These are phyloP conservation scores for Marmota flaviventris DNA, from an alignment of 2,113 vertebrate species.

Conservation along the genomic window DNA sequence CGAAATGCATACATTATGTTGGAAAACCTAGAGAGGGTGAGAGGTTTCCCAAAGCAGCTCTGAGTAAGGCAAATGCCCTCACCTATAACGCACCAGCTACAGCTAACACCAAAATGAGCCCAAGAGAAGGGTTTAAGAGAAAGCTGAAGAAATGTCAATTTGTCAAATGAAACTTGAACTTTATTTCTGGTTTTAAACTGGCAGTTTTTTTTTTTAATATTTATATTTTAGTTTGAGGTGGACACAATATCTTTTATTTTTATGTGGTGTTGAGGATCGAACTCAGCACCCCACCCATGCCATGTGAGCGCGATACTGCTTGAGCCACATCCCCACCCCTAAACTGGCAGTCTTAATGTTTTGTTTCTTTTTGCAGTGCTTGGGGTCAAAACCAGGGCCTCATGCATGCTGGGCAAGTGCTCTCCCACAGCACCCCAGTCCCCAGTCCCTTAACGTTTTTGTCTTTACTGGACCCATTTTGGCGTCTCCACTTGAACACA, in stretches of 20 bases:
- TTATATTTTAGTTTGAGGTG: no score
- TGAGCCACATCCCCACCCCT: background rate
- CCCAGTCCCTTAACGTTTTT: background rate
- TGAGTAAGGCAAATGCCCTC: background rate
- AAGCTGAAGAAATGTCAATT: background rate
- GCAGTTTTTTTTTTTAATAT: background rate
- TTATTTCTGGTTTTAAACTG: background rate
- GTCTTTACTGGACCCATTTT: background rate
- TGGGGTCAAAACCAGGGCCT: no score
- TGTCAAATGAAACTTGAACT: background rate
- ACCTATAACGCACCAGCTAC: background rate
- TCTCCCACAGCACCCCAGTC: no score
- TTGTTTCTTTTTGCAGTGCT: no score
- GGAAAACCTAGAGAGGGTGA: background rate
- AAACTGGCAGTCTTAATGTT: background rate
- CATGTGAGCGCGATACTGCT: no score
- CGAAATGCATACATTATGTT: background rate
- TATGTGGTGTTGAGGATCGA: no score
- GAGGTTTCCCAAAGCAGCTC: background rate
- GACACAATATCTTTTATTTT: no score
- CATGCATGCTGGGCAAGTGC: no score
- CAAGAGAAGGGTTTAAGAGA: background rate
- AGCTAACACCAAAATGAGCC: background rate
- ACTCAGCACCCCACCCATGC: no score
- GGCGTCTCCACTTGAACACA: background rate